Evolutionary conservation across 2,113 vertebrate species (phyloP).

Genomic region (Phalacrocorax carbo): DNA sequence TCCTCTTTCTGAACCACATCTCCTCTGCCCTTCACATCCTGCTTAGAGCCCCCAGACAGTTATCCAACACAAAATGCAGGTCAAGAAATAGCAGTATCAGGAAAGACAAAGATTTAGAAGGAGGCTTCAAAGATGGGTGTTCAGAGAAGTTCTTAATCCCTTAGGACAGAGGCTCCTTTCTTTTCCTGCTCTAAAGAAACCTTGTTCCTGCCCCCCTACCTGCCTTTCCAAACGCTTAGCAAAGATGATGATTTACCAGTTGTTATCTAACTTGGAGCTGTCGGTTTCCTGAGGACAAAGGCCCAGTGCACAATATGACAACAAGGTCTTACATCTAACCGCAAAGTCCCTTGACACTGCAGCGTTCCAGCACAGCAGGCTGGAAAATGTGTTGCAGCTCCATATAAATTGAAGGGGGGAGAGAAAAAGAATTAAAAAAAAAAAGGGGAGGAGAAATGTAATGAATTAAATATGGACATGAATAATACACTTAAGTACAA

Average conservation of each 20-base stretch:
- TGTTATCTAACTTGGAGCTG: conserved; percentile 59
- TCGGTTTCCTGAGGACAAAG: conserved; percentile 60
- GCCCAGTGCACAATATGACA: conserved; percentile 39
- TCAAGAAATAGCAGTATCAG: not conserved
- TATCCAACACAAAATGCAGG: not conserved
- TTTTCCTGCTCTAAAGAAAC: not conserved
- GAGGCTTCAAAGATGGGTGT: not conserved
- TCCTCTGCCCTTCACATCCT: not conserved
- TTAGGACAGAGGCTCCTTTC: not conserved
- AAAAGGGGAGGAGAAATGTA: not conserved
- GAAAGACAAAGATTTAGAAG: not conserved
- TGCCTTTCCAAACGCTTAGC: conserved; percentile 15
- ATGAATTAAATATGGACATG: conserved; percentile 66
- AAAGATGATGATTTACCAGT: conserved; percentile 48
- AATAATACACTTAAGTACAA: conserved; percentile 50
- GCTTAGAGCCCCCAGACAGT: not conserved
- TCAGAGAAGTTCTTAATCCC: conserved; percentile 9
- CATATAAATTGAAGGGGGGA: not conserved
- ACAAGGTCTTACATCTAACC: conserved; percentile 53
- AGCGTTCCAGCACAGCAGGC: conserved; percentile 59
- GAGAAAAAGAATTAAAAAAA: not conserved
- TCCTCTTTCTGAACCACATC: not conserved
- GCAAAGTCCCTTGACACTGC: conserved; percentile 47
- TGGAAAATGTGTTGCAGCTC: conserved; percentile 59
- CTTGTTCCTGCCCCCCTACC: not conserved